Evolutionary conservation across 2,113 vertebrate species (phyloP).

Genomic region (Petrocephalus microphthalmus): DNA sequence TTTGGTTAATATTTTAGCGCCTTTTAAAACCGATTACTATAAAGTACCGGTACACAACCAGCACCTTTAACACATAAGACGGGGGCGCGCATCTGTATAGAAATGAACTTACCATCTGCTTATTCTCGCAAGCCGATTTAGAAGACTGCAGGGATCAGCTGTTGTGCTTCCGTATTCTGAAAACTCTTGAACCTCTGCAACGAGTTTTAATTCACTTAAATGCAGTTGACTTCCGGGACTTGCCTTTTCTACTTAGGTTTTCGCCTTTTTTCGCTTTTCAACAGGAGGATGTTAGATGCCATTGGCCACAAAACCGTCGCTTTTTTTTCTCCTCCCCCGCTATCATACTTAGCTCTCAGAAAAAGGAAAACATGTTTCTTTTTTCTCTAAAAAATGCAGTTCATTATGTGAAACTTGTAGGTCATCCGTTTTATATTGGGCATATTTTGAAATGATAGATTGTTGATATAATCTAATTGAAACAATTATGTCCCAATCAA

Average conservation of each 20-base stretch:
- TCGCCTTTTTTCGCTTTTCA: constrained; percentile 30
- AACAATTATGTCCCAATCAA: background rate
- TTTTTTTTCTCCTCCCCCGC: constrained; percentile 22
- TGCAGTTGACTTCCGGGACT: constrained; percentile 23
- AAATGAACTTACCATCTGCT: constrained; percentile 59
- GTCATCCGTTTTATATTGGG: too few species aligned
- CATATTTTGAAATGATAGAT: background rate
- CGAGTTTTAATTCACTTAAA: constrained; percentile 26
- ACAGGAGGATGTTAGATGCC: constrained; percentile 48
- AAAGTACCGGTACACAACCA: background rate
- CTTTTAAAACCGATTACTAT: background rate
- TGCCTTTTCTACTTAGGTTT: constrained; percentile 31
- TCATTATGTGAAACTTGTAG: background rate
- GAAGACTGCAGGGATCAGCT: constrained; percentile 15
- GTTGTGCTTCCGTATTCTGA: constrained; percentile 18
- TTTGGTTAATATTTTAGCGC: background rate
- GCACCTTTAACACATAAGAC: background rate
- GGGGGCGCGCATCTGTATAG: constrained; percentile 8
- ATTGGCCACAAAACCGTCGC: constrained; percentile 47
- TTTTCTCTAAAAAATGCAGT: background rate
- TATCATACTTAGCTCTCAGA: background rate
- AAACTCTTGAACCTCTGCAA: constrained; percentile 11
- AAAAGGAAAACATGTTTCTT: background rate
- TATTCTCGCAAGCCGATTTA: constrained; percentile 33
- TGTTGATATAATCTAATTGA: background rate